A percentile compares a stretch with the other conserved stretches of the same genome.
Conservation (phyloP, 30 jellyfish, hydroid and myxozoan genomes). For the Pelagia noctiluca region DNA sequence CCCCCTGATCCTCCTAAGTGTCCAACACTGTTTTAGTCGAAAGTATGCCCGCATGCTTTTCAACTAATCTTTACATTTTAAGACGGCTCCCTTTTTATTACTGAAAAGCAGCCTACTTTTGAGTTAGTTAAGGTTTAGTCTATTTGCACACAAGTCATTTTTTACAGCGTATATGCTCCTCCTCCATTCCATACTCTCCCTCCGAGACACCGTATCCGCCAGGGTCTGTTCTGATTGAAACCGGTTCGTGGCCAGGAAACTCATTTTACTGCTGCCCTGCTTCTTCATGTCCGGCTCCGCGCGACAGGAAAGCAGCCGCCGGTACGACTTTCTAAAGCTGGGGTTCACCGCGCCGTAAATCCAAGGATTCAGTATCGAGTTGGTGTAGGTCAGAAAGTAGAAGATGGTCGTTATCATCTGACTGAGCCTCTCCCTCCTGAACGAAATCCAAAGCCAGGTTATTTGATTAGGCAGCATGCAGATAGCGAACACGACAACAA, state of each 20-base stretch:
- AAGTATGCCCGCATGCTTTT: too few relatives aligned
- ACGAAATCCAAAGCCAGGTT: conserved; percentile 76
- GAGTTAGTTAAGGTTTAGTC: too few relatives aligned
- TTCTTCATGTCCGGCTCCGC: not conserved
- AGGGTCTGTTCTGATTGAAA: not conserved
- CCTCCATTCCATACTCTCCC: too few relatives aligned
- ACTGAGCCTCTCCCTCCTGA: conserved; percentile 44
- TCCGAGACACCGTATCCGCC: not conserved
- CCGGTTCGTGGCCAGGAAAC: conserved; percentile 7
- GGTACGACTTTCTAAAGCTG: conserved; percentile 69
- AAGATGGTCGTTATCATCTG: conserved; percentile 37
- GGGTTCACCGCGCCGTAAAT: conserved; percentile 86
- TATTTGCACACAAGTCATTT: too few relatives aligned
- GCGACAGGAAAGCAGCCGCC: conserved; percentile 34
- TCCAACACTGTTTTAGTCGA: too few relatives aligned
- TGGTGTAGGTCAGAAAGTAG: conserved; percentile 72
- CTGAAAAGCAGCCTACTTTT: too few relatives aligned
- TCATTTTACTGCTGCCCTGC: conserved; percentile 40
- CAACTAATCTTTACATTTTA: too few relatives aligned
- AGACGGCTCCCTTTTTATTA: too few relatives aligned
- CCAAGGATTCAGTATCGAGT: conserved; percentile 88
- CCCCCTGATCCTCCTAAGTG: too few relatives aligned
- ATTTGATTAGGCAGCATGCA: conserved; percentile 87
- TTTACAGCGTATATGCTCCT: too few relatives aligned
- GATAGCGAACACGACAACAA: conserved; percentile 76